Evolutionary conservation across 2,797 vertebrate genomes (phyloP).

Genomic region (Sphenodon punctatus): DNA sequence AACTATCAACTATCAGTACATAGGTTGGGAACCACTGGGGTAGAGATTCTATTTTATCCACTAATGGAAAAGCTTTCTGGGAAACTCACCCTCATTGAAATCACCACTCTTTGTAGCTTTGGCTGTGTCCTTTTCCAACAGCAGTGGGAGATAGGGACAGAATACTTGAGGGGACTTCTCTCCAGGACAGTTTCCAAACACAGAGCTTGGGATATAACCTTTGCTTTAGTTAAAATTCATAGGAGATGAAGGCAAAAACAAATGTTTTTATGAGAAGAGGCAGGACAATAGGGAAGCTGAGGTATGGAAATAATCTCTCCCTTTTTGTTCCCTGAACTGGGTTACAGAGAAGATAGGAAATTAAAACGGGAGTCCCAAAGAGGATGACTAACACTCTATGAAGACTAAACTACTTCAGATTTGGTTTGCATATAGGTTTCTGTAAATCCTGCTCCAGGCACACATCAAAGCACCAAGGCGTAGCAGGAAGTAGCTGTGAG

Average conservation of each 20-base stretch:
- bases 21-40: too few species aligned
- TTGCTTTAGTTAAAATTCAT: background rate
- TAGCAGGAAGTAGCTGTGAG: too few species aligned
- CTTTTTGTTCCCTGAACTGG: background rate
- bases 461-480: too few species aligned
- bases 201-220: background rate
- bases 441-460: background rate
- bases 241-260: background rate
- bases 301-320: too few species aligned
- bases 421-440: background rate
- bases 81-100: background rate
- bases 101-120: background rate
- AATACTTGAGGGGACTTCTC: background rate
- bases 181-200: conserved; percentile 8
- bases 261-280: too few species aligned
- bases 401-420: background rate
- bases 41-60: background rate
- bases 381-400: background rate
- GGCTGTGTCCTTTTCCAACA: background rate
- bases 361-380: background rate
- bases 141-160: background rate
- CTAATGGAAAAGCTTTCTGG: background rate
- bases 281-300: too few species aligned
- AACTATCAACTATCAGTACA: too few species aligned
- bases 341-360: background rate